phyloP scores from a whole-genome alignment of 2,797 vertebrate species.

The Tokudaia tokunoshimensis region DNA sequence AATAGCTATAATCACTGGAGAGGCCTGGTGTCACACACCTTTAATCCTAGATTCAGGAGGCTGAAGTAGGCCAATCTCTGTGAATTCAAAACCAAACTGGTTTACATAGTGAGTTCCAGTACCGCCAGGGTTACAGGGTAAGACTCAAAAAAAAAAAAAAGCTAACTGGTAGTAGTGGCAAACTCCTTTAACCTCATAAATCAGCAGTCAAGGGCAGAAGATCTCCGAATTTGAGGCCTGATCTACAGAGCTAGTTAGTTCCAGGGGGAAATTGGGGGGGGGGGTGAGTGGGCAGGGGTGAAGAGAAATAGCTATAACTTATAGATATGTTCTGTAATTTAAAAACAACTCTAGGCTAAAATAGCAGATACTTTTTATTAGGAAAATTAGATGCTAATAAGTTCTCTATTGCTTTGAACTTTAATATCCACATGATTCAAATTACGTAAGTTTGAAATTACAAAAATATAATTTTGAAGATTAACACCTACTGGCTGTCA shows the following conservation, averaged over 20 bases:
- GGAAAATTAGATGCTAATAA: constrained; percentile 31
- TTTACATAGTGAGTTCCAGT: not conserved
- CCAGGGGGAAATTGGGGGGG: not conserved
- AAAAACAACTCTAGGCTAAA: constrained; percentile 20
- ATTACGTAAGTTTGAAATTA: constrained; percentile 46
- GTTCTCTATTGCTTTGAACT: constrained; percentile 6
- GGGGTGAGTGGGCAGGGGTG: not conserved
- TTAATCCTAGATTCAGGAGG: not conserved
- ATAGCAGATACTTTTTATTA: not conserved
- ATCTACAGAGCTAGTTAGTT: not conserved
- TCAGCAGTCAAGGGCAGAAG: not conserved
- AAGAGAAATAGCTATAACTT: not conserved
- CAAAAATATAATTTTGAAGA: constrained; percentile 17
- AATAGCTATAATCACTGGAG: not conserved
- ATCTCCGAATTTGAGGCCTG: not conserved
- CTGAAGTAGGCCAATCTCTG: not conserved
- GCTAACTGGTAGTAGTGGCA: not conserved
- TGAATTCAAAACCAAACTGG: not conserved
- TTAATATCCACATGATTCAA: constrained; percentile 38
- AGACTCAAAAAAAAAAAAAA: not conserved
- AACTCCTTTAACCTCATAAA: not conserved
- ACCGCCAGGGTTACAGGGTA: not conserved
- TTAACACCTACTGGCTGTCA: not conserved
- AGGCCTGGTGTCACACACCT: not conserved
- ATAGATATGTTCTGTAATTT: constrained; percentile 22